Conservation (phyloP, 1,140 invertebrate species). For the Bombus confusus region DNA sequence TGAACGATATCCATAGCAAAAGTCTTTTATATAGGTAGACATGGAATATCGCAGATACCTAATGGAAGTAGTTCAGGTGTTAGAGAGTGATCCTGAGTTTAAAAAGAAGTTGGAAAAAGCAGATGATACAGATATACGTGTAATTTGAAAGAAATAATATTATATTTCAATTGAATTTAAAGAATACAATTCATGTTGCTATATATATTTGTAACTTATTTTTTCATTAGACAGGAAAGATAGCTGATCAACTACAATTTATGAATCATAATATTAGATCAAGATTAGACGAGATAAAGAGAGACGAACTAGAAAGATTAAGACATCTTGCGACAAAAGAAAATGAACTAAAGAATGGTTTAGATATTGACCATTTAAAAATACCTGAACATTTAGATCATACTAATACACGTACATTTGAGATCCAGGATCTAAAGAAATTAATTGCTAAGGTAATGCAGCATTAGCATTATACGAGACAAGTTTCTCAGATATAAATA, state of each 20-base stretch:
- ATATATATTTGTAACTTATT: constrained; percentile 24
- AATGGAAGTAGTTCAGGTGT: constrained; percentile 91
- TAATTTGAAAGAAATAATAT: constrained; percentile 75
- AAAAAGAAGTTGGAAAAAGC: constrained; percentile 91
- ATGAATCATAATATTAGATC: constrained; percentile 93
- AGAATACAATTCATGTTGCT: constrained; percentile 1
- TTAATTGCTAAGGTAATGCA: constrained; percentile 90
- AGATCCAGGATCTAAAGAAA: constrained; percentile 96
- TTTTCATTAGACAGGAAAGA: constrained; percentile 90
- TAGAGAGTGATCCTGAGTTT: constrained; percentile 93
- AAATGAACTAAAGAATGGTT: constrained; percentile 86
- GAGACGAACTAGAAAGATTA: constrained; percentile 92
- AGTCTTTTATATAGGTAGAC: constrained; percentile 66
- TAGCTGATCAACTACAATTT: constrained; percentile 94
- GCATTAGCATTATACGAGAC: neutral
- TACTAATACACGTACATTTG: constrained; percentile 95
- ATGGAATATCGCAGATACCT: constrained; percentile 94
- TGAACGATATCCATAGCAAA: neutral
- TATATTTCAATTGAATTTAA: neutral
- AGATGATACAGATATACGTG: constrained; percentile 89
- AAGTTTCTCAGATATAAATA: neutral
- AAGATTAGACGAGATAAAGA: constrained; percentile 96
- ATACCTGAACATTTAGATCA: constrained; percentile 92
- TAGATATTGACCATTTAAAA: constrained; percentile 81
- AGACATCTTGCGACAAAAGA: constrained; percentile 88